phyloP scores from a whole-genome alignment of 2,888 invertebrate species.

The Nomada lathburiana region DNA sequence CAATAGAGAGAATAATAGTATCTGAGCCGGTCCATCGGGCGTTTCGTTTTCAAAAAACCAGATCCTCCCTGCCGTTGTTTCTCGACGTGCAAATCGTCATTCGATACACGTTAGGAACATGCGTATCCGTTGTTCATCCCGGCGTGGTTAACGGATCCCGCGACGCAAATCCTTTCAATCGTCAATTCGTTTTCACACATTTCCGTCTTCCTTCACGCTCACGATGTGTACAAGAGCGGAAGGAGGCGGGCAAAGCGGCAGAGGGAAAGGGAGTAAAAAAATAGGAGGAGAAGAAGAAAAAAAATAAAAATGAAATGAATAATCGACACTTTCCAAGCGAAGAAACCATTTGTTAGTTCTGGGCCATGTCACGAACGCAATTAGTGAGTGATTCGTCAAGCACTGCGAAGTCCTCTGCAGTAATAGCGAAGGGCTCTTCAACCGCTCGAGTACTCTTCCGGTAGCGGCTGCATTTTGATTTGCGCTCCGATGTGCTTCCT shows the following conservation, averaged over 20 bases:
- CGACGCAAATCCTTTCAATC: neutral
- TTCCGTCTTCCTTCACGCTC: neutral
- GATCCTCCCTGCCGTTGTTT: neutral
- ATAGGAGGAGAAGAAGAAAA: constrained; percentile 6
- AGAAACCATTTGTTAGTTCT: constrained; percentile 80
- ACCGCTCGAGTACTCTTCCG: constrained; percentile 77
- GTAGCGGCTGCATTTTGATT: constrained; percentile 83
- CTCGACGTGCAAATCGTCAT: no score
- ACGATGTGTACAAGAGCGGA: neutral
- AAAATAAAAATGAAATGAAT: constrained; percentile 44
- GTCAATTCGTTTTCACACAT: neutral
- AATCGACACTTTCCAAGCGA: constrained; percentile 72
- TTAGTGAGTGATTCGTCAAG: constrained; percentile 84
- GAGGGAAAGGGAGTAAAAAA: neutral
- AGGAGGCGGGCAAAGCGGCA: neutral
- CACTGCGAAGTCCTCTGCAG: constrained; percentile 76
- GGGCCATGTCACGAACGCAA: constrained; percentile 84
- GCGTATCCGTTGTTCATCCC: neutral
- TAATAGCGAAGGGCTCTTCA: constrained; percentile 79
- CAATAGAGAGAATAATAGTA: constrained; percentile 76
- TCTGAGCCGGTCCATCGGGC: constrained; percentile 38
- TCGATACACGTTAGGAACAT: no score
- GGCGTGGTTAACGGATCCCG: neutral
- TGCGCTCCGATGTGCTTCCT: constrained; percentile 78
- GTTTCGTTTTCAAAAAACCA: constrained; percentile 18